These are phyloP conservation scores for Leptatherina wallacei DNA, from an alignment of 2,797 vertebrate species.

Conservation along the genomic window DNA sequence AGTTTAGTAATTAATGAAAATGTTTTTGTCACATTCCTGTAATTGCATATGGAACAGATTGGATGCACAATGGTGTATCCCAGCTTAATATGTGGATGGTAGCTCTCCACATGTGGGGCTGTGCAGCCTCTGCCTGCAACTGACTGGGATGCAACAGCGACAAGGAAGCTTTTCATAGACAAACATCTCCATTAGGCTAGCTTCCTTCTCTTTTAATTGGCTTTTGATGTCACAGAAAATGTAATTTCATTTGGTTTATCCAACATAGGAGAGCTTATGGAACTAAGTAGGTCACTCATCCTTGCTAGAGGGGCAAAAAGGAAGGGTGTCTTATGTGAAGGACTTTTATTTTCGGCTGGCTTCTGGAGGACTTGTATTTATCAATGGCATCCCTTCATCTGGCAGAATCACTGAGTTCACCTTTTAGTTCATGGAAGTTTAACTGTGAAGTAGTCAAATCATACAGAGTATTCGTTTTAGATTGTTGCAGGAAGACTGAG, in stretches of 20 bases:
- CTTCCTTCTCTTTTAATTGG: slow-evolving; percentile 62
- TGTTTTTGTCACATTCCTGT: slow-evolving; percentile 12
- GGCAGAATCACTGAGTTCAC: slow-evolving; percentile 34
- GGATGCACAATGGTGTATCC: slow-evolving; percentile 16
- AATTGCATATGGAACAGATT: slow-evolving; percentile 17
- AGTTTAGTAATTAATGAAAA: slow-evolving; percentile 21
- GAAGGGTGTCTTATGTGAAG: slow-evolving; percentile 69
- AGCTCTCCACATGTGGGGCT: slow-evolving; percentile 26
- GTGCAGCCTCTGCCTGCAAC: slow-evolving; percentile 16
- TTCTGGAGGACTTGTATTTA: slow-evolving; percentile 72
- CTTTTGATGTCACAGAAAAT: slow-evolving; percentile 75
- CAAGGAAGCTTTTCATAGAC: slow-evolving; percentile 68
- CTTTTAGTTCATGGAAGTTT: slow-evolving; percentile 45
- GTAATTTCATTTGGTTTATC: slow-evolving; percentile 67
- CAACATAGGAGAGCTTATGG: slow-evolving; percentile 65
- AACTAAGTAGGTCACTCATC: slow-evolving; percentile 81
- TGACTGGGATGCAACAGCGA: slow-evolving; percentile 32
- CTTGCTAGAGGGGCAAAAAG: slow-evolving; percentile 60
- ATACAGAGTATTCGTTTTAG: not conserved
- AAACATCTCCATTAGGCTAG: slow-evolving; percentile 52
- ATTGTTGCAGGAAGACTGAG: not conserved
- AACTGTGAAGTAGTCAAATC: slow-evolving; percentile 1
- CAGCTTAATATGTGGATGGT: slow-evolving; percentile 8
- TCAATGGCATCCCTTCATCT: slow-evolving; percentile 59
- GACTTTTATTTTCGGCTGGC: slow-evolving; percentile 77